phyloP scores from a whole-genome alignment of 1,140 invertebrate species.

The Drosophila orena region DNA sequence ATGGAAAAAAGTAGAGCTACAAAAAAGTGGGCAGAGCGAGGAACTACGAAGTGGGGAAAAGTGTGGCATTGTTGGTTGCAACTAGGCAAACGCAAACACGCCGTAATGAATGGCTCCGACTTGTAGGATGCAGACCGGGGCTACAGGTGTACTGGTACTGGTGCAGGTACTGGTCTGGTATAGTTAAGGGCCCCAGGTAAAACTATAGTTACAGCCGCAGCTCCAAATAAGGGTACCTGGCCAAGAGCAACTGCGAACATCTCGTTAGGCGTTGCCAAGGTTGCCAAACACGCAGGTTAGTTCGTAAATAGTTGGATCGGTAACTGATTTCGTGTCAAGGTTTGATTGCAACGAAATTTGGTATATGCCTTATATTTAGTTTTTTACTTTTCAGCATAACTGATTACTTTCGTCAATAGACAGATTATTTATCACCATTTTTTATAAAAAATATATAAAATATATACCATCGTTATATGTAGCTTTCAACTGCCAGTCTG shows the following conservation, averaged over 20 bases:
- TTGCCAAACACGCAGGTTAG: neutral
- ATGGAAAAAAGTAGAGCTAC: constrained; percentile 5
- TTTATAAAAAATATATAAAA: too few relatives aligned
- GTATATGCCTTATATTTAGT: neutral
- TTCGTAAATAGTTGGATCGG: neutral
- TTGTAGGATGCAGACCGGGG: constrained; percentile 27
- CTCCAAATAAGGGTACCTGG: neutral
- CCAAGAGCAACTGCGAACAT: neutral
- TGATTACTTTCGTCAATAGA: too few relatives aligned
- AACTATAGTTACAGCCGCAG: constrained; percentile 10
- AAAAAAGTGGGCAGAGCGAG: constrained; percentile 28
- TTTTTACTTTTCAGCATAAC: neutral
- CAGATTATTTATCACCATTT: too few relatives aligned
- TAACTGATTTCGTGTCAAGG: neutral
- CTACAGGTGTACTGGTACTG: neutral
- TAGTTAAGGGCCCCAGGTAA: neutral
- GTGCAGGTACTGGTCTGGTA: neutral
- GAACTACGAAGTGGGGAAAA: constrained; percentile 50
- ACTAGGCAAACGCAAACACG: constrained; percentile 58
- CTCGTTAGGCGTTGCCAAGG: constrained; percentile 8
- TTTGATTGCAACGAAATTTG: neutral
- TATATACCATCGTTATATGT: too few relatives aligned
- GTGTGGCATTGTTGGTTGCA: constrained; percentile 68
- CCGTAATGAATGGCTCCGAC: constrained; percentile 68
- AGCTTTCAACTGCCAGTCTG: too few relatives aligned